Evolutionary conservation across 2,888 invertebrate species (phyloP).

Genomic region (Tetragnatha montana): DNA sequence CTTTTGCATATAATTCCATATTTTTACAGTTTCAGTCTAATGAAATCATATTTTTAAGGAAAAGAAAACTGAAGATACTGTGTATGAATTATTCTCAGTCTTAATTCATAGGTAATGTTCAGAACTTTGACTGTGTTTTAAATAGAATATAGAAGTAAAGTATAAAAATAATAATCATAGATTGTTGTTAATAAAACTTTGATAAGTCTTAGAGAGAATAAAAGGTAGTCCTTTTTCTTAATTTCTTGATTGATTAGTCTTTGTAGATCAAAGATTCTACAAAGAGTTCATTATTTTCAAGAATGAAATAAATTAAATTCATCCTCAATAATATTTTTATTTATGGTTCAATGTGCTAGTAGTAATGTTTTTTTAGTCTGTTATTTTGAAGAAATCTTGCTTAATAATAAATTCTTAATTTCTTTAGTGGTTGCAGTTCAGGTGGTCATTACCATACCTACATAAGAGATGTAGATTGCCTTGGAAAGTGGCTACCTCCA

Average conservation of each 20-base stretch:
- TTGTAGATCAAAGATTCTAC: neutral
- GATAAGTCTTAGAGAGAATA: neutral
- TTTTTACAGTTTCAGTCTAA: neutral
- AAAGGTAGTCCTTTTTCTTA: neutral
- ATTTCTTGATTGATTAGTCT: neutral
- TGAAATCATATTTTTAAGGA: conserved; percentile 56
- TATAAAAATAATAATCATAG: neutral
- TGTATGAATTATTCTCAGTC: conserved; percentile 77
- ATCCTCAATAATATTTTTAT: neutral
- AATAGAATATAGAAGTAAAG: no score
- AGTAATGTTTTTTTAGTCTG: neutral
- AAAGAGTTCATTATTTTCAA: no score
- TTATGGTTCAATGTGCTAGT: neutral
- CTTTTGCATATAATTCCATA: no score
- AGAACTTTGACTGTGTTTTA: no score
- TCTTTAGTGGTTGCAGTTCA: conserved; percentile 75
- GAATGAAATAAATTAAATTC: no score
- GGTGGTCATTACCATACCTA: conserved; percentile 77
- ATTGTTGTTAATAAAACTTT: neutral
- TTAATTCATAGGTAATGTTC: conserved; percentile 74
- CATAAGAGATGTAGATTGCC: conserved; percentile 76
- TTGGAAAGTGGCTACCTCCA: conserved; percentile 76
- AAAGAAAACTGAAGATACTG: conserved; percentile 71
- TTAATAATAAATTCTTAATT: neutral
- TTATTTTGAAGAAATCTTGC: neutral